Conservation (phyloP, 2,113 vertebrate genomes). For the Microcebus murinus region DNA sequence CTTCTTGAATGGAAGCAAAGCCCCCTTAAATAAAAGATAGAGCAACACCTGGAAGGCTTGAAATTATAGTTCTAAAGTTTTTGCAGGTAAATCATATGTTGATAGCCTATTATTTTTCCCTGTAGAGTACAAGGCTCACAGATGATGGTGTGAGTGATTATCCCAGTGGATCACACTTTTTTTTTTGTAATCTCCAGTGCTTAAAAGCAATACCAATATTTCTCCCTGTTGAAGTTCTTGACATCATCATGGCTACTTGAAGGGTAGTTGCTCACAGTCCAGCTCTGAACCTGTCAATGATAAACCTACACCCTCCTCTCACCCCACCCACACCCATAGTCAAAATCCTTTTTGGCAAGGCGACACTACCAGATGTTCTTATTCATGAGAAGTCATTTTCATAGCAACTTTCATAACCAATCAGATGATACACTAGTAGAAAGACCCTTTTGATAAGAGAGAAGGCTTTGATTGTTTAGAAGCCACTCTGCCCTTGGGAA, state of each 20-base stretch:
- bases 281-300: neutral
- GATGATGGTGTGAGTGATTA: conserved; percentile 2
- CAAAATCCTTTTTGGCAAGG: neutral
- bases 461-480: neutral
- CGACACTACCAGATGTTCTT: neutral
- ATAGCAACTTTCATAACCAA: neutral
- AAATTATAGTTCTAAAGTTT: neutral
- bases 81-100: conserved; percentile 41
- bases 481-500: neutral
- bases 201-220: neutral
- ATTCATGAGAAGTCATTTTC: neutral
- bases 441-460: neutral
- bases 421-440: neutral
- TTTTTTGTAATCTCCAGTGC: neutral
- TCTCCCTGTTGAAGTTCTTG: neutral
- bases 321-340: neutral
- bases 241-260: neutral
- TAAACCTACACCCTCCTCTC: neutral
- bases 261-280: neutral
- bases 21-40: conserved; percentile 52
- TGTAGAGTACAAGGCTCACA: neutral
- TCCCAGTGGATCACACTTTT: neutral
- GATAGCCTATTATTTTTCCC: neutral
- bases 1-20: conserved; percentile 41
- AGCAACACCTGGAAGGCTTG: neutral